Base-by-base conservation (phyloP, 1,140 invertebrate genomes). In the Acromyrmex charruanus region DNA sequence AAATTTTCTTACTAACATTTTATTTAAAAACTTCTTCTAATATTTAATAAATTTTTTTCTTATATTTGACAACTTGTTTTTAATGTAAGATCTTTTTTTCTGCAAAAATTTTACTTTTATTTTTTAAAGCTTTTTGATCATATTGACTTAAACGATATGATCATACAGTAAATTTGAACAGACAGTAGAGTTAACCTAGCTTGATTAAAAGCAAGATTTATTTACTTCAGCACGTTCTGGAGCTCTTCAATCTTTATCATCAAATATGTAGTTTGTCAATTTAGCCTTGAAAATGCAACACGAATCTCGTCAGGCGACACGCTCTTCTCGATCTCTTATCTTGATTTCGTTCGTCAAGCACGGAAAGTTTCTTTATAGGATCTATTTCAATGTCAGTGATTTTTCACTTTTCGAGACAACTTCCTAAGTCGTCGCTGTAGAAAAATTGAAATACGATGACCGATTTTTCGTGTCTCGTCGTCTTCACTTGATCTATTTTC, bases 321-420 rank as follows among this genome's bases (percentile, higher is more conserved):
- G 4, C 12, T 68, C 9, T 53, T 68, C 14, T 35, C 12, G n/a
- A 68, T 68, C 49, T 68, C n/a, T 51, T 65, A 49, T 66, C 18
- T 39, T 44, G 31, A 68, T 80, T 49, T 79, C 18, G 28, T 65
- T 66, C 28, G 6, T 21, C 7, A 44, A 44, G 35, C 44, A 16
- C 28, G n/a, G 16, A 21, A n/a, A 53, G 51, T 25, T 49, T 80
- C 59, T 69, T 28, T 53, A 25, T n/a, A 35, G 44, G 65, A 68
- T 80, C 39, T 68, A 55, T 80, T 63, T 66, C 31, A 5, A 69
- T 28, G 63, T 63, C 21, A n/a, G 39, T 51, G 18, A 39, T 71
- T 69, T 25, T 59, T 31, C 79, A 18, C 31, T 58, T 81, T n/a
- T 18, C 55, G 39, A 71, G 35, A 71, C 63, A 55, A 69, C n/a